Evolutionary conservation across 2,888 invertebrate genomes (phyloP), one percentile per base, ranked within the genome.

Genomic region (Dioctria linearis): DNA sequence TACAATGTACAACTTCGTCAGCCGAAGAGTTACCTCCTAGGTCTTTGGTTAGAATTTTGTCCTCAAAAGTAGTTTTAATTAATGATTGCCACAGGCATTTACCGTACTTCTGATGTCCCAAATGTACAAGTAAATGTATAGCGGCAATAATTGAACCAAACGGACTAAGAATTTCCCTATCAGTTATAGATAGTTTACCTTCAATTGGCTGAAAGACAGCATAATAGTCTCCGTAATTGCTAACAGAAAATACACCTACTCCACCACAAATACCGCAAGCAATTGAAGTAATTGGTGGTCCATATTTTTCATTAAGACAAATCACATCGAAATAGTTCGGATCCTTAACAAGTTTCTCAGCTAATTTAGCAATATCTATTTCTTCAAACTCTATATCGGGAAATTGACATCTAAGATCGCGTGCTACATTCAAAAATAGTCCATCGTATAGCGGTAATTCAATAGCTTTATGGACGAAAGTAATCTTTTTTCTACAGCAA

Each of bases 151-250:
- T 82, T 63, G 85, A 84, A 49, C 86, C 87, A 75, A 87, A 86
- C 11, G 86, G 85, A 83, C 85, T 85, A 37, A 87, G 83, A 1
- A 63, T 57, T 4, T 83, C 81, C 5, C 82, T 82, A 79, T 84
- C 84, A 40, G 85, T 85, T 3, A 87, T 66, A 8, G 87, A 87
- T 0, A 87, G 82, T 5, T 86, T 85, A 1, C 85, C 86, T 80
- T 87, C 85, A n/a, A 87, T 83, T 0, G 87, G 87, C 83, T 87
- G 87, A 49, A 87, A 87, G 0, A 87, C 83, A 2, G 86, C 87
- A 80, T 86, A 85, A 66, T 84, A 69, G 3, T 85, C 84, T 0
- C 86, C 86, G n/a, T 84, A 75, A 65, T 86, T 87, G 4, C 81
- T 83, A 4, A 85, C 82, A 4, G 85, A 85, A 57, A 86, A 87